Conservation (phyloP, 1,140 invertebrate genomes). For the Papilio glaucus region DNA sequence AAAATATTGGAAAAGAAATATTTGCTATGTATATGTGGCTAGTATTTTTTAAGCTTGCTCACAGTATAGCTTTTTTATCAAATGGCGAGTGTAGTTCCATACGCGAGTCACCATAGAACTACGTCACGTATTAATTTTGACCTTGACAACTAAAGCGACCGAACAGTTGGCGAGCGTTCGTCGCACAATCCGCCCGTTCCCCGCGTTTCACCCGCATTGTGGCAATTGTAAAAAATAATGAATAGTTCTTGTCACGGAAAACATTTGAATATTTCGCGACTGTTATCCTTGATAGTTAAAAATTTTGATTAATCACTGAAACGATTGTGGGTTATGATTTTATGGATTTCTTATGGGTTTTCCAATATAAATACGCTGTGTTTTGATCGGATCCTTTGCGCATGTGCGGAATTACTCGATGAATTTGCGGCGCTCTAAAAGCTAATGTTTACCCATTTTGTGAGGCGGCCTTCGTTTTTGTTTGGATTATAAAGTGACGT, state of each 20-base stretch:
- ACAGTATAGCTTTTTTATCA: neutral
- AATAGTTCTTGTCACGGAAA: neutral
- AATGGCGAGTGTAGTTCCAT: neutral
- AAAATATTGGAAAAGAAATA: neutral
- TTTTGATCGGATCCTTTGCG: neutral
- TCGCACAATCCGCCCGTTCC: neutral
- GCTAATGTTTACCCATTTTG: neutral
- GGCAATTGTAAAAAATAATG: neutral
- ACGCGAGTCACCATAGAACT: slow-evolving; percentile 5
- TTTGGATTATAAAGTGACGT: slow-evolving; percentile 4
- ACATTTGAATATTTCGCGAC: neutral
- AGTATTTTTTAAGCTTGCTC: neutral
- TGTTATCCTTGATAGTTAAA: neutral
- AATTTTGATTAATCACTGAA: neutral
- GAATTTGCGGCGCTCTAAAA: neutral
- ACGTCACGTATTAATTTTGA: neutral
- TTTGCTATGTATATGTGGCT: too few relatives aligned
- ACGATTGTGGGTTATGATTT: neutral
- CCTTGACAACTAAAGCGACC: slow-evolving; percentile 3
- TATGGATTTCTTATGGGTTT: neutral
- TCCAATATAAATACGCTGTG: slow-evolving; percentile 4
- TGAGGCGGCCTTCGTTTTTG: neutral
- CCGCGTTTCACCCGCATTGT: neutral
- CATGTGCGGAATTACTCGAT: slow-evolving; percentile 18
- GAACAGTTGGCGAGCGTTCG: slow-evolving; percentile 5